Percentiles rank a stretch among this genome's conserved stretches.
Evolutionary conservation across 2,888 invertebrate genomes (phyloP).

Genomic region (Augiades crinisus): DNA sequence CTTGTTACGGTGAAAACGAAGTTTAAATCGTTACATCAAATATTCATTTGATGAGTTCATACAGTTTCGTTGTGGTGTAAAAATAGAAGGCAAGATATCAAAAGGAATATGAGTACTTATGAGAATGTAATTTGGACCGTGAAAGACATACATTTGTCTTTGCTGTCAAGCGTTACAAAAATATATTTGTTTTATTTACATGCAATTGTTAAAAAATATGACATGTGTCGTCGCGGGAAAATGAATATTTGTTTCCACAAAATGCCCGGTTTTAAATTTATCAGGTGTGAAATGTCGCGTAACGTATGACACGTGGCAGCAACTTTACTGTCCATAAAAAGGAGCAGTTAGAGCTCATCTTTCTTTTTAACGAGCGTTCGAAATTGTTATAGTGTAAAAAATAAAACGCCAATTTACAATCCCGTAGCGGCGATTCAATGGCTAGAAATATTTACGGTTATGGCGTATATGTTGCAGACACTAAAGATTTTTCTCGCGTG

Average conservation of each 20-base stretch:
- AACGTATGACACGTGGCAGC: conserved; percentile 63
- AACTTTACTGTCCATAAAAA: conserved; percentile 77
- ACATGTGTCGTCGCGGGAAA: conserved; percentile 2
- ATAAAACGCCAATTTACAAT: conserved; percentile 47
- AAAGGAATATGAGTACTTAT: too few relatives aligned
- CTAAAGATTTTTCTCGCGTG: conserved; percentile 13
- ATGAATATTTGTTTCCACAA: conserved; percentile 17
- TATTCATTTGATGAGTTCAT: conserved; percentile 7
- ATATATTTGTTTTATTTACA: neutral
- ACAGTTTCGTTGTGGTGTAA: neutral
- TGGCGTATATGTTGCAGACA: conserved; percentile 36
- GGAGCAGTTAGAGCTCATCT: conserved; percentile 76
- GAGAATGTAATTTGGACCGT: neutral
- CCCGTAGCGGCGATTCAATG: conserved; percentile 40
- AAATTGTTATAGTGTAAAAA: conserved; percentile 78
- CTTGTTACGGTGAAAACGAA: conserved; percentile 10
- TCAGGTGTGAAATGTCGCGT: conserved; percentile 57
- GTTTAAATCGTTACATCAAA: conserved; percentile 4
- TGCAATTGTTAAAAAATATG: neutral
- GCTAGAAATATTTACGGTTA: conserved; percentile 66
- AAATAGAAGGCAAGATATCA: neutral
- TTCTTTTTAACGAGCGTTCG: conserved; percentile 74
- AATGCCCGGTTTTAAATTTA: conserved; percentile 46
- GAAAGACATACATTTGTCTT: neutral
- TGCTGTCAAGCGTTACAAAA: neutral